Evolutionary conservation across 2,888 invertebrate species (phyloP).

Genomic region (Hydraecia micacea): DNA sequence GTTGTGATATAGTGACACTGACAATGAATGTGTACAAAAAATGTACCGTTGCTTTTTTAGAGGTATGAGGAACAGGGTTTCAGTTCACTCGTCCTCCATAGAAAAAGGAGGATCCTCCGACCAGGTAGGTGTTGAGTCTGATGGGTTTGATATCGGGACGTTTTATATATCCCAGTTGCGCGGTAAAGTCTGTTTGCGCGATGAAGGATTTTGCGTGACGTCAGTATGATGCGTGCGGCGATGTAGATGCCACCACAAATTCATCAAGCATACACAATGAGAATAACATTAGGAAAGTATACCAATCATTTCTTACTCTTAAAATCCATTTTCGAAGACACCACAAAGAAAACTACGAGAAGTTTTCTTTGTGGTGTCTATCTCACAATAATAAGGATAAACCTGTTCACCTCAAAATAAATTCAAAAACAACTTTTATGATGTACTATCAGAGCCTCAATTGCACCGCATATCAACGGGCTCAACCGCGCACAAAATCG

Average conservation of each 20-base stretch:
- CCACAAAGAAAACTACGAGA: too few species aligned
- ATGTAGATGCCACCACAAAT: not conserved
- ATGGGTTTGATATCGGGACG: too few species aligned
- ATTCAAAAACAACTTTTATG: conserved; percentile 34
- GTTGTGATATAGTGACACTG: not conserved
- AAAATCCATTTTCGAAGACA: not conserved
- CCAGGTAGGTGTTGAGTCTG: not conserved
- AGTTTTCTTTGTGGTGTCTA: too few species aligned
- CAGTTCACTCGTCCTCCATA: not conserved
- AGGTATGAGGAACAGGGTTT: too few species aligned
- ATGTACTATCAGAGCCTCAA: conserved; percentile 44
- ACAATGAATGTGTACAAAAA: not conserved
- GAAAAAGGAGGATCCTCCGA: not conserved
- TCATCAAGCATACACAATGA: not conserved
- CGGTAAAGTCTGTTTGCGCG: too few species aligned
- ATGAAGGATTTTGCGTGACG: too few species aligned
- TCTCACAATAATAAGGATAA: conserved; percentile 9
- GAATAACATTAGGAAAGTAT: not conserved
- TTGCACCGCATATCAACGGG: conserved; percentile 52
- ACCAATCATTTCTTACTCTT: not conserved
- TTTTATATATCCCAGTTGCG: too few species aligned
- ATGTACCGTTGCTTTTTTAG: too few species aligned
- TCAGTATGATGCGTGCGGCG: too few species aligned
- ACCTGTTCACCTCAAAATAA: conserved; percentile 36
- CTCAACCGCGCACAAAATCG: conserved; percentile 61